Conservation (phyloP, 2,797 vertebrate species). For the Hyperoplus lanceolatus region DNA sequence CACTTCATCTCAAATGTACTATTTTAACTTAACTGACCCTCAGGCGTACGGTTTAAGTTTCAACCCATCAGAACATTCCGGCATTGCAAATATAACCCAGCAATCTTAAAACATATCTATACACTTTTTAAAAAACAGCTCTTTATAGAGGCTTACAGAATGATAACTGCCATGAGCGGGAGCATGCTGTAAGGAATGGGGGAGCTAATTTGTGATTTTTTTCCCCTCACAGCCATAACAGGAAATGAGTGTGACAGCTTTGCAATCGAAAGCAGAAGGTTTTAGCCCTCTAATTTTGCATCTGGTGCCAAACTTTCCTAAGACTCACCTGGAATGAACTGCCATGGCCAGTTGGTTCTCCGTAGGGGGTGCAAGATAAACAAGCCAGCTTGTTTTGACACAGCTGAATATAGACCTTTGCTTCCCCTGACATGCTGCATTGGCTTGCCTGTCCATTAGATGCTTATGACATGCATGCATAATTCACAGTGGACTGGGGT, state of each 20-base stretch:
- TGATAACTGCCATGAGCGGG: constrained; percentile 10
- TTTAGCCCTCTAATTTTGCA: constrained; percentile 58
- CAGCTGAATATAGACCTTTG: constrained; percentile 77
- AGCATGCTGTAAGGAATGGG: constrained; percentile 29
- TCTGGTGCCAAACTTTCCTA: constrained; percentile 56
- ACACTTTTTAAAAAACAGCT: not conserved
- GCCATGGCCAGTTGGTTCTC: constrained; percentile 57
- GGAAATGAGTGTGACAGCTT: constrained; percentile 59
- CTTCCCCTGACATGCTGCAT: constrained; percentile 74
- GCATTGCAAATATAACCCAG: constrained; percentile 15
- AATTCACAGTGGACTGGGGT: constrained; percentile 69
- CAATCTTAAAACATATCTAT: constrained; percentile 27
- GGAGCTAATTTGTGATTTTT: constrained; percentile 63
- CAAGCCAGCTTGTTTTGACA: constrained; percentile 80
- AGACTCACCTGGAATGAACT: constrained; percentile 71
- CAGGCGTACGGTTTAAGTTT: constrained; percentile 2
- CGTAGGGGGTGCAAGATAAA: constrained; percentile 66
- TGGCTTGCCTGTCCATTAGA: constrained; percentile 77
- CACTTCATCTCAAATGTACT: constrained; percentile 7
- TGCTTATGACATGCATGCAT: constrained; percentile 80
- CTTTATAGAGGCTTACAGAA: constrained; percentile 21
- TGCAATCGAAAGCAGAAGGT: constrained; percentile 66
- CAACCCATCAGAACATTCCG: constrained; percentile 6
- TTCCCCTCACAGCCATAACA: constrained; percentile 45
- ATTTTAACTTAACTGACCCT: constrained; percentile 22